Percentiles rank a stretch among this genome's conserved stretches.
Evolutionary conservation across 2,113 vertebrate species (phyloP).

Genomic region (Oryzias curvinotus): DNA sequence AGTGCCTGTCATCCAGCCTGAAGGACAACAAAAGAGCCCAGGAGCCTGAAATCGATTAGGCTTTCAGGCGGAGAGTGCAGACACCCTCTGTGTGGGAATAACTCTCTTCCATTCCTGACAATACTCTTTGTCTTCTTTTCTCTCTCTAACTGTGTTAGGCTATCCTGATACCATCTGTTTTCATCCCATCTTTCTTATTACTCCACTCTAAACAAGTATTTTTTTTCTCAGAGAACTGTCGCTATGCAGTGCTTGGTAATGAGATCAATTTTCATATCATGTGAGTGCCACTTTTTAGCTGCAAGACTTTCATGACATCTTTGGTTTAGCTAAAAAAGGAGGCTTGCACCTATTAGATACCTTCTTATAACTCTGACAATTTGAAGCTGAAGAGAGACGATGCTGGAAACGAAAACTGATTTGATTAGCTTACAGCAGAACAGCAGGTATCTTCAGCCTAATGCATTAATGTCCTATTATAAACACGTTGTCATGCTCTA

Average conservation of each 20-base stretch:
- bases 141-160: slow-evolving; percentile 35
- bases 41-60: slow-evolving; percentile 49
- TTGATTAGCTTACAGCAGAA: background rate
- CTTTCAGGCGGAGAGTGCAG: slow-evolving; percentile 32
- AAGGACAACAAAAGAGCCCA: slow-evolving; percentile 36
- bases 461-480: slow-evolving; percentile 1
- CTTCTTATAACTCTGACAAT: background rate
- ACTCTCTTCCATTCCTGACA: slow-evolving; percentile 43
- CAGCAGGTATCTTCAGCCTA: background rate
- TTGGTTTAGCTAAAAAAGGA: background rate
- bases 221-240: background rate
- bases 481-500: slow-evolving; percentile 1
- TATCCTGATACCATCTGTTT: slow-evolving; percentile 8
- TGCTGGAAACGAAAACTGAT: background rate
- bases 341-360: background rate
- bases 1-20: slow-evolving; percentile 23
- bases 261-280: slow-evolving; percentile 31
- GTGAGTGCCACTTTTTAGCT: slow-evolving; percentile 2
- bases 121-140: slow-evolving; percentile 29
- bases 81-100: slow-evolving; percentile 45
- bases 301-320: background rate
- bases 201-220: background rate
- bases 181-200: background rate
- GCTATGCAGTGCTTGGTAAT: background rate
- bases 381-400: background rate